phyloP scores from a whole-genome alignment of 2,113 vertebrate species.

The Eretmochelys imbricata region DNA sequence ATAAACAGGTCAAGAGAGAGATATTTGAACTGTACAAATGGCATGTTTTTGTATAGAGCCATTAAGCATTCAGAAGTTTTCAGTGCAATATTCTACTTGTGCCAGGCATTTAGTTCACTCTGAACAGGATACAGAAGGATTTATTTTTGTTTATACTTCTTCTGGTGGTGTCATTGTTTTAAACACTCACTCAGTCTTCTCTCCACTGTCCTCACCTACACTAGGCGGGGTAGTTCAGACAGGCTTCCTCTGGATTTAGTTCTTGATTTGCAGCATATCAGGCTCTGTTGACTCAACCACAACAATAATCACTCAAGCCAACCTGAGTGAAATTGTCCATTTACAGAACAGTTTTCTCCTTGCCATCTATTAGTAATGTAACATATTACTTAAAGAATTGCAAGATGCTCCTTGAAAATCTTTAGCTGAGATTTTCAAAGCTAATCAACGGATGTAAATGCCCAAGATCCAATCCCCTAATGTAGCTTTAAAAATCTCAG shows the following conservation, averaged over 20 bases:
- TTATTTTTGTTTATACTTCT: slow-evolving; percentile 58
- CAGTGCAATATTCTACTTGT: slow-evolving; percentile 64
- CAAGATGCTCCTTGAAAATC: neutral
- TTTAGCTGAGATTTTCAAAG: neutral
- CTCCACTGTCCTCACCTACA: neutral
- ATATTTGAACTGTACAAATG: slow-evolving; percentile 40
- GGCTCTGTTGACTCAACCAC: neutral
- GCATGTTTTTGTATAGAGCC: slow-evolving; percentile 50
- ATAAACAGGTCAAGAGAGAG: slow-evolving; percentile 60
- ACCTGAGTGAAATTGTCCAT: neutral
- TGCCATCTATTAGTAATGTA: neutral
- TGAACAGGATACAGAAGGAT: slow-evolving; percentile 22
- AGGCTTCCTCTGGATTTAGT: neutral
- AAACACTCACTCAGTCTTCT: slow-evolving; percentile 13
- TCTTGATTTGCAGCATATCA: neutral
- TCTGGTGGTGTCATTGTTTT: slow-evolving; percentile 20
- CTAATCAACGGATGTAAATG: neutral
- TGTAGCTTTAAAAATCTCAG: neutral
- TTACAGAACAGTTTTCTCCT: neutral
- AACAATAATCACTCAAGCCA: neutral
- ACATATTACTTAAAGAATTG: neutral
- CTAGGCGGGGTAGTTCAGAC: neutral
- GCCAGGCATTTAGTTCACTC: slow-evolving; percentile 37
- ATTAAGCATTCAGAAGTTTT: slow-evolving; percentile 47
- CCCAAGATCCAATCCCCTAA: neutral